Percentiles rank a stretch among this genome's conserved stretches.
phyloP scores from a whole-genome alignment of 2,113 vertebrate species.

The Cebidichthys violaceus region DNA sequence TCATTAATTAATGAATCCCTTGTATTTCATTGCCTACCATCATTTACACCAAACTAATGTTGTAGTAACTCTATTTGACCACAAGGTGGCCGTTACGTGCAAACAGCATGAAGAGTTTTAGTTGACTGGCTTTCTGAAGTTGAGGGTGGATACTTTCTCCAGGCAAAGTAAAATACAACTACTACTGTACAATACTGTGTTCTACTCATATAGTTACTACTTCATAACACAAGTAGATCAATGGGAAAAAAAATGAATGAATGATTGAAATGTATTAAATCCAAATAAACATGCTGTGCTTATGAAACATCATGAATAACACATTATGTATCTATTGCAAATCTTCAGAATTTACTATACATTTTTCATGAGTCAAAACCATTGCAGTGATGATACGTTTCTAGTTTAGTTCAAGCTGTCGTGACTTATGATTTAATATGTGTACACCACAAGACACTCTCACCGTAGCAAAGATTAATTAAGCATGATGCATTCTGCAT shows the following conservation, averaged over 20 bases:
- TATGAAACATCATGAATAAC: conserved; percentile 49
- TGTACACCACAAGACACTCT: conserved; percentile 40
- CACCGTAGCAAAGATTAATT: conserved; percentile 57
- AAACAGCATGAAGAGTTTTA: not conserved
- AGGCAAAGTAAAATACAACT: not conserved
- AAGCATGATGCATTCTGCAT: conserved; percentile 61
- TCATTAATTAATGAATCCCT: not conserved
- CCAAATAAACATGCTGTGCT: conserved; percentile 22
- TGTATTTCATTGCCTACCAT: not conserved
- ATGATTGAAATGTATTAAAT: conserved; percentile 20
- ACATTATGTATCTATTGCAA: conserved; percentile 8
- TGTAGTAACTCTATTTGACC: conserved; percentile 64
- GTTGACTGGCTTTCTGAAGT: conserved; percentile 3
- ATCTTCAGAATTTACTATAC: conserved; percentile 20
- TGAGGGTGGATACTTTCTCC: not conserved
- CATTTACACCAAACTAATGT: not conserved
- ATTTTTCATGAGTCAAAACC: conserved; percentile 24
- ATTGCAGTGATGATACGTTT: conserved; percentile 8
- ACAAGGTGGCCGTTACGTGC: conserved; percentile 67
- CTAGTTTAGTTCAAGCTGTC: conserved; percentile 36
- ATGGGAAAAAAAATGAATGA: not conserved
- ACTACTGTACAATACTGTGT: not conserved
- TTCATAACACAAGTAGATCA: not conserved
- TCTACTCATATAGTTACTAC: not conserved
- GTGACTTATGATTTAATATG: conserved; percentile 62